phyloP scores from a whole-genome alignment of 2,113 vertebrate genomes.

The Colinus virginianus region DNA sequence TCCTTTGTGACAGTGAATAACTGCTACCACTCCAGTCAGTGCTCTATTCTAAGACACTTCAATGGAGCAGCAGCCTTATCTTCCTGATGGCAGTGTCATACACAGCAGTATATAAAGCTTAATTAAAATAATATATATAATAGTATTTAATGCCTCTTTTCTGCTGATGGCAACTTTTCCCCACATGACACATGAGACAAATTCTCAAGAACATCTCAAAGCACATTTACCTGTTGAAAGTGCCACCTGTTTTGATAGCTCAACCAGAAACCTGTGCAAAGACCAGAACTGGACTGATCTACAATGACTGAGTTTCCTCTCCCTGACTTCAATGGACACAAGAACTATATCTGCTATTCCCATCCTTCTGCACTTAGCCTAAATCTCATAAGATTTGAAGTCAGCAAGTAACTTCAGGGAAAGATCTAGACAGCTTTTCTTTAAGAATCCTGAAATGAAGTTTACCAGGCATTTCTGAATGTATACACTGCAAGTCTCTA shows the following conservation, averaged over 20 bases:
- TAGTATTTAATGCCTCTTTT: background rate
- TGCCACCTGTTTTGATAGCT: background rate
- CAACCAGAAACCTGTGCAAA: background rate
- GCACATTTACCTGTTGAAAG: fast-evolving
- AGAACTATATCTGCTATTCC: background rate
- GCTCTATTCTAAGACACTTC: background rate
- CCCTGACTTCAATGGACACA: background rate
- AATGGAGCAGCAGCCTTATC: background rate
- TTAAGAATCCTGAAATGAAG: background rate
- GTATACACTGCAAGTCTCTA: fast-evolving
- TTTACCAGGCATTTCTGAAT: background rate
- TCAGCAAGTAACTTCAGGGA: background rate
- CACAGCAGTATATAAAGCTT: background rate
- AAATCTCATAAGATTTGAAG: background rate
- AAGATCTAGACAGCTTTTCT: background rate
- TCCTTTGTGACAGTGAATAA: background rate
- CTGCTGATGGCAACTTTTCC: background rate
- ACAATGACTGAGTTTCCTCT: background rate
- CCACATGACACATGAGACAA: background rate
- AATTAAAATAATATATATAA: background rate
- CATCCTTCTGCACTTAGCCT: background rate
- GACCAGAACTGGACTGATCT: background rate
- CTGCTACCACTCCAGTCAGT: background rate
- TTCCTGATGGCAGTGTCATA: background rate
- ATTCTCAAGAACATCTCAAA: background rate